Evolutionary conservation across 2,113 vertebrate genomes (phyloP).

Genomic region (Pardalotus punctatus): DNA sequence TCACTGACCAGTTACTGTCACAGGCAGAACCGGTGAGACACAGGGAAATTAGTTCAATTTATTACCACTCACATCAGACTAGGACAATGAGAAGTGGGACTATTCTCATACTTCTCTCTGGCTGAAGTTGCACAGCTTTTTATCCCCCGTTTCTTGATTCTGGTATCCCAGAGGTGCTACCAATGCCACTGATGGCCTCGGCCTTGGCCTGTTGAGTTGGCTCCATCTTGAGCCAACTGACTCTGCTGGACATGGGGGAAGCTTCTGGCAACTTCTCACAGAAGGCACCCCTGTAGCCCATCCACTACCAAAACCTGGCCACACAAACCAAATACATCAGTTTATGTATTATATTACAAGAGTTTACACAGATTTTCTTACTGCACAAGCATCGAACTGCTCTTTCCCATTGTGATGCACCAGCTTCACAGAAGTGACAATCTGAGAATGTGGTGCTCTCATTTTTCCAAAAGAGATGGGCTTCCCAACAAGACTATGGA

Average conservation of each 20-base stretch:
- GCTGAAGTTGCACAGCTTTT: neutral
- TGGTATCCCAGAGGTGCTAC: fast-evolving
- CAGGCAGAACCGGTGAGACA: neutral
- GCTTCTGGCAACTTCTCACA: neutral
- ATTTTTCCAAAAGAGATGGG: neutral
- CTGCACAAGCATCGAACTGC: neutral
- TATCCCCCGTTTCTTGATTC: neutral
- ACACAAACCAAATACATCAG: neutral
- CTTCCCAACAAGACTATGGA: neutral
- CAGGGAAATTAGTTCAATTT: neutral
- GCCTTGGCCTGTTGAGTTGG: neutral
- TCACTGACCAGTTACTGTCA: neutral
- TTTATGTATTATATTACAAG: neutral
- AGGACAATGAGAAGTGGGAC: neutral
- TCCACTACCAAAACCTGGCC: neutral
- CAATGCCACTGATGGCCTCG: neutral
- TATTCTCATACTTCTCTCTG: neutral
- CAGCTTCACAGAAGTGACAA: neutral
- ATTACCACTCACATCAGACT: neutral
- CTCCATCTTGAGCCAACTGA: fast-evolving
- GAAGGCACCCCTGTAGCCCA: neutral
- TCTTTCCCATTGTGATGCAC: neutral
- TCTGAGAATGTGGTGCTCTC: neutral
- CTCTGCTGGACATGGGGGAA: neutral
- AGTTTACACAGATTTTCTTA: neutral